Percentiles rank a stretch among this genome's conserved stretches.
phyloP scores from a whole-genome alignment of 1,140 invertebrate species.

The Melitaea cinxia region DNA sequence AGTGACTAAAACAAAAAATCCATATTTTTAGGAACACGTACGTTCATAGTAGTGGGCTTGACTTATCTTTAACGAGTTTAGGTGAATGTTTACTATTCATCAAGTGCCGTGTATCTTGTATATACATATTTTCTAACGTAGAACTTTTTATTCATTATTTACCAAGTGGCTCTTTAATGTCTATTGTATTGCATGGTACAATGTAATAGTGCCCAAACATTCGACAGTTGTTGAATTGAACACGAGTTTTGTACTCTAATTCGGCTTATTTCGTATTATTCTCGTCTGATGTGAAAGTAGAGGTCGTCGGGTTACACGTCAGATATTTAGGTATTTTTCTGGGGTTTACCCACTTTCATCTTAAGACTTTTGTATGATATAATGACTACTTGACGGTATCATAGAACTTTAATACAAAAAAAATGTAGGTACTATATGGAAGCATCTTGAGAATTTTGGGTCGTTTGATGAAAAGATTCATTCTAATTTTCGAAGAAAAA shows the following conservation, averaged over 20 bases:
- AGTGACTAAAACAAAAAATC: too few species aligned
- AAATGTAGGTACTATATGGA: too few species aligned
- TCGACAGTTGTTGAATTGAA: constrained; percentile 14
- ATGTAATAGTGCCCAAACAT: neutral
- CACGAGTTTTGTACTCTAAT: constrained; percentile 13
- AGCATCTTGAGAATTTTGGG: too few species aligned
- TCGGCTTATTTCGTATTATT: constrained; percentile 20
- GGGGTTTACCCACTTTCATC: constrained; percentile 26
- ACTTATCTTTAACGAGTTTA: too few species aligned
- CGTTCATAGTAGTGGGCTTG: too few species aligned
- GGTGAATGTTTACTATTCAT: too few species aligned
- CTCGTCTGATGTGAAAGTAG: constrained; percentile 28
- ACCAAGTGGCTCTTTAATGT: neutral
- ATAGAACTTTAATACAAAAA: neutral
- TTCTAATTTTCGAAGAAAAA: too few species aligned
- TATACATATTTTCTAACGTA: too few species aligned
- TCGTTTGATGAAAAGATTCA: too few species aligned
- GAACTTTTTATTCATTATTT: neutral
- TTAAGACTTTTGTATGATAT: constrained; percentile 21
- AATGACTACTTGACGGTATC: constrained; percentile 3
- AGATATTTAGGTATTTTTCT: constrained; percentile 48
- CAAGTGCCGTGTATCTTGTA: too few species aligned
- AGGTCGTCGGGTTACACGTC: constrained; percentile 63
- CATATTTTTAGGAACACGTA: too few species aligned
- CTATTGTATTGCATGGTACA: neutral